Conservation (phyloP, 1,140 invertebrate genomes). For the Drosophila aff. region DNA sequence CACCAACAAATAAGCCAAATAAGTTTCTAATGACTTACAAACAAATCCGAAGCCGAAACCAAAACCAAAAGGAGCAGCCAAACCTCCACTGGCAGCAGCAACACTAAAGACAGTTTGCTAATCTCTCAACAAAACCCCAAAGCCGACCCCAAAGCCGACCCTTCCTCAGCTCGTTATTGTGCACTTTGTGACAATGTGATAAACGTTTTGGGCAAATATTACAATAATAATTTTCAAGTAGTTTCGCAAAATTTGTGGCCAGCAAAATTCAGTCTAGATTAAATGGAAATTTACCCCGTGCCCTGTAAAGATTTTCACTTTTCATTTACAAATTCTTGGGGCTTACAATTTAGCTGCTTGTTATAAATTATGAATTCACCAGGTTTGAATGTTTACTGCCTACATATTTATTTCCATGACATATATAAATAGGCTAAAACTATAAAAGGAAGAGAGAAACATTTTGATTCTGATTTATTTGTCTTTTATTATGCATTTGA, state of each 20-base stretch:
- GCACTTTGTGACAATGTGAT: slow-evolving; percentile 44
- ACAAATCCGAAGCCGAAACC: slow-evolving; percentile 40
- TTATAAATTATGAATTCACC: slow-evolving; percentile 64
- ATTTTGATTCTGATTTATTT: slow-evolving; percentile 41
- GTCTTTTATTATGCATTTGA: slow-evolving; percentile 4
- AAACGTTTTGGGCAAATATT: slow-evolving; percentile 56
- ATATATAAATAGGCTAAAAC: background rate
- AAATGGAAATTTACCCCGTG: background rate
- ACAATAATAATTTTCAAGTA: slow-evolving; percentile 44
- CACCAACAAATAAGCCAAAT: slow-evolving; percentile 32
- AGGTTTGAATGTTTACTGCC: slow-evolving; percentile 15
- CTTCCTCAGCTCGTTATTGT: slow-evolving; percentile 9
- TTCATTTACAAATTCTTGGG: slow-evolving; percentile 51
- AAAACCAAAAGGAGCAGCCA: slow-evolving; percentile 29
- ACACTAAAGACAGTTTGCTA: slow-evolving; percentile 54
- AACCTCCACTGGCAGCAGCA: slow-evolving; percentile 24
- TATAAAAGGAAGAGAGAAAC: slow-evolving; percentile 1
- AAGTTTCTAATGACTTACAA: slow-evolving; percentile 68
- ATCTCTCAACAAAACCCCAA: slow-evolving; percentile 46
- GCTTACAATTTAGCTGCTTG: slow-evolving; percentile 29
- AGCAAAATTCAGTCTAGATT: slow-evolving; percentile 18
- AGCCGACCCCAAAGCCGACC: slow-evolving; percentile 13
- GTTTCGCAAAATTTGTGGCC: slow-evolving; percentile 30
- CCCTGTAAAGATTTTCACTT: slow-evolving; percentile 59
- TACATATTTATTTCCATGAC: slow-evolving; percentile 13